These are phyloP conservation scores for Lasioglossum vierecki DNA, from an alignment of 2,888 invertebrate genomes.

Conservation along the genomic window DNA sequence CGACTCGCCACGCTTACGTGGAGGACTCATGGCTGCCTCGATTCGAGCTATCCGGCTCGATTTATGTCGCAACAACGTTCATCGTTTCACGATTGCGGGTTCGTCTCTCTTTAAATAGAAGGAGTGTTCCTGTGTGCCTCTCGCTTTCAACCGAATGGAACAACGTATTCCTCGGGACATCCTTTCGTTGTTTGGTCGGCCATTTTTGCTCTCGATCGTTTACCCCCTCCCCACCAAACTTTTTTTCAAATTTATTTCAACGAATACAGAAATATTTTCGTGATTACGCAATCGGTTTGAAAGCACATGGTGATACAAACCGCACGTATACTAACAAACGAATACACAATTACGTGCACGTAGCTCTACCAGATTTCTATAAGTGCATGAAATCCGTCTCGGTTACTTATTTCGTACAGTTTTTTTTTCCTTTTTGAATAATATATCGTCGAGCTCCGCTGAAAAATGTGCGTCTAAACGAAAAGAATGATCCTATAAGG, in stretches of 20 bases:
- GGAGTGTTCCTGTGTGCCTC: constrained; percentile 52
- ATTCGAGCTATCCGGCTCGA: constrained; percentile 23
- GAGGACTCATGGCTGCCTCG: constrained; percentile 61
- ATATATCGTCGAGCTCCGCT: constrained; percentile 37
- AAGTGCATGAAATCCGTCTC: constrained; percentile 6
- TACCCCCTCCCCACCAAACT: not conserved
- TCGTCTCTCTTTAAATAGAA: constrained; percentile 23
- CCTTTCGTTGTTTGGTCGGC: not conserved
- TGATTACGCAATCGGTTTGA: not conserved
- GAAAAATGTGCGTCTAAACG: constrained; percentile 58
- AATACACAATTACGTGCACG: not conserved
- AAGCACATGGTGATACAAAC: not conserved
- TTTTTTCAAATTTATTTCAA: not conserved
- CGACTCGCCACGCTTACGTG: constrained; percentile 69
- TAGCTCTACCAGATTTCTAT: constrained; percentile 6
- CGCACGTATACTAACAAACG: not conserved
- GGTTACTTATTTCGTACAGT: constrained; percentile 42
- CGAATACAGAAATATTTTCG: not conserved
- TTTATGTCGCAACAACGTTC: constrained; percentile 40
- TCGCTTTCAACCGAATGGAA: constrained; percentile 32
- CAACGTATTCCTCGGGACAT: not conserved
- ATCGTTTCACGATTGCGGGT: constrained; percentile 25
- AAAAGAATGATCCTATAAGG: constrained; percentile 46
- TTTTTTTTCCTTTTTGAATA: constrained; percentile 23
- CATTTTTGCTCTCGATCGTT: not conserved